phyloP scores from a whole-genome alignment of 2,888 invertebrate species.

The Cecidostiba fungosa region DNA sequence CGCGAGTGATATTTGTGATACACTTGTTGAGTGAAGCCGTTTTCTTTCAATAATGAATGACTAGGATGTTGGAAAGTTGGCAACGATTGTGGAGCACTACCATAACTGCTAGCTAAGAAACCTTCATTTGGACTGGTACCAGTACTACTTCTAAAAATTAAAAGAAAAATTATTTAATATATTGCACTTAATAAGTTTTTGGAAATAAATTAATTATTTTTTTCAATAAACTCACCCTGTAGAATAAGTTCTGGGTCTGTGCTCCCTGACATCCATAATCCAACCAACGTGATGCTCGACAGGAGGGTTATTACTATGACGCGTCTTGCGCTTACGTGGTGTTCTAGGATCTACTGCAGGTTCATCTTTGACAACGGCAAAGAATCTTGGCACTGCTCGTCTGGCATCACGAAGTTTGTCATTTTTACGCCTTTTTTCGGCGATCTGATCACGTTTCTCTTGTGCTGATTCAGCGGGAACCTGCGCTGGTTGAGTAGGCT shows the following conservation, averaged over 20 bases:
- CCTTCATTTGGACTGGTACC: slow-evolving; percentile 88
- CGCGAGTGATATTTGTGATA: slow-evolving; percentile 98
- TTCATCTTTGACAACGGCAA: slow-evolving; percentile 94
- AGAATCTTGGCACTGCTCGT: slow-evolving; percentile 91
- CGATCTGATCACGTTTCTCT: slow-evolving; percentile 72
- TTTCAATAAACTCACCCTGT: slow-evolving; percentile 83
- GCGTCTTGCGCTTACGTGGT: slow-evolving; percentile 92
- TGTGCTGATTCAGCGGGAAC: slow-evolving; percentile 59
- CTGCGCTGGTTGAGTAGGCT: slow-evolving; percentile 47
- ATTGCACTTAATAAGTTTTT: background rate
- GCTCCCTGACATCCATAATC: slow-evolving; percentile 96
- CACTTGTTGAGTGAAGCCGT: slow-evolving; percentile 98
- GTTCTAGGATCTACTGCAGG: slow-evolving; percentile 84
- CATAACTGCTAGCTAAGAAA: slow-evolving; percentile 87
- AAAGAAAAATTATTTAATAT: background rate
- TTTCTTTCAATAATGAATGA: slow-evolving; percentile 95
- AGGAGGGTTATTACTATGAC: slow-evolving; percentile 96
- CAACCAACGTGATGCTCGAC: slow-evolving; percentile 98
- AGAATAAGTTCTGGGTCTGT: slow-evolving; percentile 89
- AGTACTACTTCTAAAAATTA: slow-evolving; percentile 85
- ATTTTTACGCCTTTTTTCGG: slow-evolving; percentile 72
- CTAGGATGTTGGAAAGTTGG: slow-evolving; percentile 98
- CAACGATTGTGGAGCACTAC: slow-evolving; percentile 91
- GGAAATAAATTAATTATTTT: slow-evolving; percentile 25
- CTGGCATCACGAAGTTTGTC: slow-evolving; percentile 67